Evolutionary conservation across 30 jellyfish, hydroid and myxozoan species (phyloP).

Genomic region (Cassiopea andromeda): DNA sequence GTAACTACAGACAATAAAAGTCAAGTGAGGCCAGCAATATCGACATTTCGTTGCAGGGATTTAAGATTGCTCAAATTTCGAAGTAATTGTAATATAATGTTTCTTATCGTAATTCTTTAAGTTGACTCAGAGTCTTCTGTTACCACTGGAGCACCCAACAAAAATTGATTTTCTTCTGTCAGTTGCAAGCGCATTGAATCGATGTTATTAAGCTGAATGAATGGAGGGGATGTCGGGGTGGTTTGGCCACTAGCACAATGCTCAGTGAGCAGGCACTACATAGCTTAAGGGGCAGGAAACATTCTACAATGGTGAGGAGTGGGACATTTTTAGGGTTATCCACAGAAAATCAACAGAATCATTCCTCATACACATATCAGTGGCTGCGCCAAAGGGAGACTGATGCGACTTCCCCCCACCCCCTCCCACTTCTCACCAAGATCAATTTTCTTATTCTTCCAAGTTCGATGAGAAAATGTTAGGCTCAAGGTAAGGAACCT

Average conservation of each 20-base stretch:
- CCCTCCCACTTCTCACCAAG: too few relatives aligned
- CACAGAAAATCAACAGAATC: too few relatives aligned
- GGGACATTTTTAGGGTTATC: too few relatives aligned
- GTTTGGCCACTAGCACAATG: not conserved
- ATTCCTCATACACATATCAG: too few relatives aligned
- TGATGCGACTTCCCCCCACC: too few relatives aligned
- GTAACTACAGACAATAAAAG: slow-evolving; percentile 58
- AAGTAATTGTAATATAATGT: slow-evolving; percentile 10
- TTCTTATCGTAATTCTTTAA: not conserved
- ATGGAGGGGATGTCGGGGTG: not conserved
- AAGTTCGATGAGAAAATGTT: too few relatives aligned
- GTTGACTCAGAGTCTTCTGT: not conserved
- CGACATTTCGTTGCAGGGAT: slow-evolving; percentile 44
- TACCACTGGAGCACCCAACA: not conserved
- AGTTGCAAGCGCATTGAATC: not conserved
- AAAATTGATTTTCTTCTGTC: not conserved
- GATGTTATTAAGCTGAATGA: not conserved
- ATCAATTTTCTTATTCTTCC: too few relatives aligned
- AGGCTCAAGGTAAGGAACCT: too few relatives aligned
- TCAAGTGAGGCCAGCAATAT: slow-evolving; percentile 81
- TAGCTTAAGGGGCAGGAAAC: too few relatives aligned
- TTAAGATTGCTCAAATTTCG: slow-evolving; percentile 57
- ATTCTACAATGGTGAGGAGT: too few relatives aligned
- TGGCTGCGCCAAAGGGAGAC: too few relatives aligned
- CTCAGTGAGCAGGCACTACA: too few relatives aligned